phyloP scores from a whole-genome alignment of 2,797 vertebrate species.

The Malurus leucopterus region DNA sequence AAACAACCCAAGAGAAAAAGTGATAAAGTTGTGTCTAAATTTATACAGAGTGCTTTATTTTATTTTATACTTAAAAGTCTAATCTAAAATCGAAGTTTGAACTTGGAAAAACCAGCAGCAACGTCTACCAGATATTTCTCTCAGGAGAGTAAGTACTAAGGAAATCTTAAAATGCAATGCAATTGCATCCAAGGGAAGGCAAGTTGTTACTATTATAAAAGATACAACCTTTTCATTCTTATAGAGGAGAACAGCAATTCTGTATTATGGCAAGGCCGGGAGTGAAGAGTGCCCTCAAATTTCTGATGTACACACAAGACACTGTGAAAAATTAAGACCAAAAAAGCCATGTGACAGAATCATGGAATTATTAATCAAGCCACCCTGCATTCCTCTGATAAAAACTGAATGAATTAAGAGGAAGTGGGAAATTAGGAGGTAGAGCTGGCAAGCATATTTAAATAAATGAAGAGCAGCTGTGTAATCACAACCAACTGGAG shows the following conservation, averaged over 20 bases:
- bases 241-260: accelerated
- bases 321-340: not conserved
- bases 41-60: not conserved
- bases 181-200: not conserved
- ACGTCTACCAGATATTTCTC: not conserved
- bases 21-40: not conserved
- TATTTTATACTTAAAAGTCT: not conserved
- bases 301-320: not conserved
- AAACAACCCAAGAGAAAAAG: not conserved
- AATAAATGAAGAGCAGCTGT: not conserved
- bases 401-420: constrained; percentile 9
- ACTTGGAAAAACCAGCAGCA: not conserved
- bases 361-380: not conserved
- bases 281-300: not conserved
- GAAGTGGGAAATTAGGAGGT: not conserved
- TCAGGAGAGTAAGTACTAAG: not conserved
- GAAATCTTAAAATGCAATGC: not conserved
- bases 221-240: not conserved
- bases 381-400: not conserved
- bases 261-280: not conserved
- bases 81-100: not conserved
- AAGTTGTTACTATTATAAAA: not conserved
- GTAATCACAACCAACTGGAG: not conserved
- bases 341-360: not conserved
- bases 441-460: not conserved